Evolutionary conservation across 1,140 invertebrate species (phyloP).

Genomic region (Lucilia cuprina): DNA sequence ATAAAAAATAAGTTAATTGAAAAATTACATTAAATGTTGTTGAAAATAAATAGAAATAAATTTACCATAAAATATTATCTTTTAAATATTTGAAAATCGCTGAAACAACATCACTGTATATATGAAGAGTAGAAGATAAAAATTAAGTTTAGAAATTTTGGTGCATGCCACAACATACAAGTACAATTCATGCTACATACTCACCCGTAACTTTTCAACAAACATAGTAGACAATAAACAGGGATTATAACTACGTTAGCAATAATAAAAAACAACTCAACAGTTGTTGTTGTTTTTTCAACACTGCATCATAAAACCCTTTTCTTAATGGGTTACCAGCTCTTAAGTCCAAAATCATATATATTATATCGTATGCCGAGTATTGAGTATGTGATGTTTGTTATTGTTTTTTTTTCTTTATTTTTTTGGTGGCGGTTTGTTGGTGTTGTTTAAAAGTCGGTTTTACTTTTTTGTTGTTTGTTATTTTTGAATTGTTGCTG

Average conservation of each 20-base stretch:
- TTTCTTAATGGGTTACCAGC: background rate
- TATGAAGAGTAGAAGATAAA: background rate
- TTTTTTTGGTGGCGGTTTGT: background rate
- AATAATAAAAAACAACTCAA: background rate
- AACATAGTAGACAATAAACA: background rate
- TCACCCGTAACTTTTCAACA: too few species aligned
- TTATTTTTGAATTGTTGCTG: background rate
- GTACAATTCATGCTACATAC: background rate
- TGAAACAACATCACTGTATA: background rate
- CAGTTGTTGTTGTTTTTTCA: background rate
- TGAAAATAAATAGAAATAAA: too few species aligned
- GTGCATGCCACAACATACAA: background rate
- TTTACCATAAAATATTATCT: too few species aligned
- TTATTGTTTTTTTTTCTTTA: background rate
- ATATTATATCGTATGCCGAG: background rate
- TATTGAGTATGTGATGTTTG: background rate
- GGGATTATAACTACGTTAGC: background rate
- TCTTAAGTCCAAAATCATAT: background rate
- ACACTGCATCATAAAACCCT: slow-evolving; percentile 2
- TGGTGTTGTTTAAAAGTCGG: background rate
- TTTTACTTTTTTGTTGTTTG: background rate
- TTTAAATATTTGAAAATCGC: background rate
- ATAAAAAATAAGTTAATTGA: too few species aligned
- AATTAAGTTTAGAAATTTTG: too few species aligned
- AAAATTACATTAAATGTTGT: too few species aligned